phyloP scores from a whole-genome alignment of 2,113 vertebrate genomes.

The Cynocephalus volans region DNA sequence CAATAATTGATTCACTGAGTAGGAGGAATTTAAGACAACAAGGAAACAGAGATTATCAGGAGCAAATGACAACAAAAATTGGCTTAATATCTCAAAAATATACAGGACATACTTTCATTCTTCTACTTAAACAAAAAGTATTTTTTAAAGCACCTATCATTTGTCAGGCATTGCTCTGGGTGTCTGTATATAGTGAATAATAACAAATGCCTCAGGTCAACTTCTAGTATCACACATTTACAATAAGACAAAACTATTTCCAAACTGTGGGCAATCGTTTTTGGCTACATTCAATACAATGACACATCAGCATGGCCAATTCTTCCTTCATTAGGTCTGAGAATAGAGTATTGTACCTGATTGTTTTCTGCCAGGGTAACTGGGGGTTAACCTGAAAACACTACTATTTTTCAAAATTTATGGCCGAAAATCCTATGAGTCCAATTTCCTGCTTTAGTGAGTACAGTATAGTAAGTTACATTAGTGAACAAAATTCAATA shows the following conservation, averaged over 20 bases:
- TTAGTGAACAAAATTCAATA: conserved; percentile 78
- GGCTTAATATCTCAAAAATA: conserved; percentile 38
- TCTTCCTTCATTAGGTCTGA: conserved; percentile 19
- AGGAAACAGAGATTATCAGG: conserved; percentile 28
- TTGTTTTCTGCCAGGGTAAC: conserved; percentile 31
- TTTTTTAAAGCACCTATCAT: conserved; percentile 45
- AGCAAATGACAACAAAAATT: neutral
- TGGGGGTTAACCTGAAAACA: conserved; percentile 51
- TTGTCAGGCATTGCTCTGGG: neutral
- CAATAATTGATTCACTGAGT: conserved; percentile 46
- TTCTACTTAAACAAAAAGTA: conserved; percentile 36
- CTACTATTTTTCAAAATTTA: conserved; percentile 73
- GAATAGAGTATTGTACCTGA: neutral
- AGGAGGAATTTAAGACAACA: neutral
- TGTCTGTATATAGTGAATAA: neutral
- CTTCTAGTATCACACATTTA: conserved; percentile 44
- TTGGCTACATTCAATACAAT: neutral
- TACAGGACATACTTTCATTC: neutral
- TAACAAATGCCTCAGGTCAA: neutral
- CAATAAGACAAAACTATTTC: conserved; percentile 51
- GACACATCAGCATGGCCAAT: neutral
- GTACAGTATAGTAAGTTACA: conserved; percentile 62
- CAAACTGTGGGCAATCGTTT: neutral
- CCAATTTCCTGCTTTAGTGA: conserved; percentile 76
- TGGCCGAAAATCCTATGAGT: conserved; percentile 63